Percentiles rank a stretch among this genome's conserved stretches.
Evolutionary conservation across 2,113 vertebrate species (phyloP).

Genomic region (Pangasianodon gigas): DNA sequence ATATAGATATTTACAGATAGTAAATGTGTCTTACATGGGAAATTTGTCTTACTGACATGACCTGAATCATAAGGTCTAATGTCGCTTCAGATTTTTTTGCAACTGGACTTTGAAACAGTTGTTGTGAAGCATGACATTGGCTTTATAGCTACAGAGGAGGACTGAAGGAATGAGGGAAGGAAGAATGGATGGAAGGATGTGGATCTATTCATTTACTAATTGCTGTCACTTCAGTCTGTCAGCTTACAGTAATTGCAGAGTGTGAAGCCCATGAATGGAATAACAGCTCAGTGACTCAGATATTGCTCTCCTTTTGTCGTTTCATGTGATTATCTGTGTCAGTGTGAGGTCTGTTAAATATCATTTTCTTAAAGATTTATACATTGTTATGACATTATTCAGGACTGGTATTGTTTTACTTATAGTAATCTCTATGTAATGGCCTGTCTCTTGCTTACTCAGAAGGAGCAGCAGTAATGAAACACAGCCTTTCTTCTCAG

Average conservation of each 20-base stretch:
- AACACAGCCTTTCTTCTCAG: constrained; percentile 73
- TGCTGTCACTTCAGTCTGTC: constrained; percentile 38
- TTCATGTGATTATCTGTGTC: constrained; percentile 22
- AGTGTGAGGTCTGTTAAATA: constrained; percentile 27
- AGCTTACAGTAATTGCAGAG: constrained; percentile 36
- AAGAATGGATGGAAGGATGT: constrained; percentile 16
- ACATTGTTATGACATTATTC: constrained; percentile 34
- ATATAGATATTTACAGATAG: background rate
- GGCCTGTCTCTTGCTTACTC: constrained; percentile 19
- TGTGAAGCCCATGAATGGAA: constrained; percentile 15
- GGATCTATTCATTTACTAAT: constrained; percentile 38
- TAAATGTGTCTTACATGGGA: background rate
- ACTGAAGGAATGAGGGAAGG: background rate
- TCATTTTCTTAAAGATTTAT: constrained; percentile 25
- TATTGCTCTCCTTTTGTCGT: constrained; percentile 32
- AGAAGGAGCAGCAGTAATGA: constrained; percentile 67
- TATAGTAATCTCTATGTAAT: constrained; percentile 22
- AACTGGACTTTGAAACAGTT: background rate
- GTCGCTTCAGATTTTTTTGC: background rate
- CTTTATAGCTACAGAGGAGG: background rate
- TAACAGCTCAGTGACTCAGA: constrained; percentile 32
- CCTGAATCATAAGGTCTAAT: background rate
- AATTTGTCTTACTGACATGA: background rate
- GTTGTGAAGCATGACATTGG: background rate
- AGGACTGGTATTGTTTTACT: constrained; percentile 14